phyloP scores from a whole-genome alignment of 2,113 vertebrate genomes.

The Eretmodus cyanostictus region DNA sequence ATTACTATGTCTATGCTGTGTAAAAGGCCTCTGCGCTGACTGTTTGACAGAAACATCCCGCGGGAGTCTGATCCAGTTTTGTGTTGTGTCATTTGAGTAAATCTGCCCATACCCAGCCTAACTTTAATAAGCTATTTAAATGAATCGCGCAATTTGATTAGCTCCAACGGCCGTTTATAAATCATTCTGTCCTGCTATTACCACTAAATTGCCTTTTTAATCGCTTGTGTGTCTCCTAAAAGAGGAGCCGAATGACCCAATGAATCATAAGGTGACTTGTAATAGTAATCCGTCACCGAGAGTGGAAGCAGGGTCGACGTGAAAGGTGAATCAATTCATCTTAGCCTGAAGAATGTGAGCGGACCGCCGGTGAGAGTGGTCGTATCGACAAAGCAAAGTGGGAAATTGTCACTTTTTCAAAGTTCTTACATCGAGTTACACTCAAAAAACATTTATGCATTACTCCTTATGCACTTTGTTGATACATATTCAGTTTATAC shows the following conservation, averaged over 20 bases:
- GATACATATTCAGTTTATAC: not conserved
- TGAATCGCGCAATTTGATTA: not conserved
- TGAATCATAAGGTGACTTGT: slow-evolving; percentile 24
- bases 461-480: not conserved
- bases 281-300: slow-evolving; percentile 22
- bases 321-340: slow-evolving; percentile 40
- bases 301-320: not conserved
- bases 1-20: slow-evolving; percentile 25
- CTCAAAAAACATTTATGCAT: not conserved
- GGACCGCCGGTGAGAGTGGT: not conserved
- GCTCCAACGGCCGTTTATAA: not conserved
- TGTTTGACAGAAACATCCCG: not conserved
- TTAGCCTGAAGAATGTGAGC: not conserved
- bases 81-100: not conserved
- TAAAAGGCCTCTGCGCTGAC: not conserved
- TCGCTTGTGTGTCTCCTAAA: not conserved
- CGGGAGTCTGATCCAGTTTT: not conserved
- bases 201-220: slow-evolving; percentile 12
- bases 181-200: not conserved
- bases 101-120: not conserved
- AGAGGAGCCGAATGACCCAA: not conserved
- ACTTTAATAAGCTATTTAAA: not conserved
- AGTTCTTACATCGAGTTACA: not conserved
- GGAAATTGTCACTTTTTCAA: not conserved
- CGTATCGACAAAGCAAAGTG: not conserved